Conservation (phyloP, 2,888 invertebrate genomes). For the Fragum sueziense region DNA sequence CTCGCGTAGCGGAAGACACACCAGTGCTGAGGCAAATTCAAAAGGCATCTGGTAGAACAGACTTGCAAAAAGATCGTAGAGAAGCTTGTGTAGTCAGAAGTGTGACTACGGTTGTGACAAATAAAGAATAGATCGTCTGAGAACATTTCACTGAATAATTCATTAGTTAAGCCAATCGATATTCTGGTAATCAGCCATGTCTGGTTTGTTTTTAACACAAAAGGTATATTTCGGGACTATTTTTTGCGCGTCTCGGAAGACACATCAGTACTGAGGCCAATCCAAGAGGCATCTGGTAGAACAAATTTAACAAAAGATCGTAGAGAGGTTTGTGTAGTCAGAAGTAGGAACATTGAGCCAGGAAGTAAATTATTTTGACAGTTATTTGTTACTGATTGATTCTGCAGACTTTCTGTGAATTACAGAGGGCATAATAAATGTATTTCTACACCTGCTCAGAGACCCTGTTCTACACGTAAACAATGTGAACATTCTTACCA, state of each 20-base stretch:
- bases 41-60: constrained; percentile 45
- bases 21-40: constrained; percentile 15
- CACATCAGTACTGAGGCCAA: constrained; percentile 6
- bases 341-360: constrained; percentile 28
- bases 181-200: too few relatives aligned
- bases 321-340: constrained; percentile 16
- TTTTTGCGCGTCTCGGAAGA: constrained; percentile 4
- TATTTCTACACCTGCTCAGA: constrained; percentile 48
- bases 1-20: not conserved
- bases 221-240: not conserved
- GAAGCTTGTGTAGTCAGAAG: constrained; percentile 9
- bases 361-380: constrained; percentile 53
- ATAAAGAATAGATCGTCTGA: too few relatives aligned
- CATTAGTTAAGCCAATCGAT: too few relatives aligned
- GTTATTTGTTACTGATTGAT: constrained; percentile 50
- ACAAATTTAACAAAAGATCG: constrained; percentile 40
- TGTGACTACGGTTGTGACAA: too few relatives aligned
- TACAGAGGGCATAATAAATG: constrained; percentile 52
- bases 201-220: too few relatives aligned
- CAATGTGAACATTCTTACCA: constrained; percentile 4
- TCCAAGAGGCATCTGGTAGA: constrained; percentile 48
- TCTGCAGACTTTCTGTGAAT: constrained; percentile 38
- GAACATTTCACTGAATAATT: too few relatives aligned
- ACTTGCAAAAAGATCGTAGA: constrained; percentile 42
- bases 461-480: constrained; percentile 15